A percentile compares a stretch with the other conserved stretches of the same genome.
Evolutionary conservation across 2,797 vertebrate genomes (phyloP).

Genomic region (Poeciliopsis presidionis): DNA sequence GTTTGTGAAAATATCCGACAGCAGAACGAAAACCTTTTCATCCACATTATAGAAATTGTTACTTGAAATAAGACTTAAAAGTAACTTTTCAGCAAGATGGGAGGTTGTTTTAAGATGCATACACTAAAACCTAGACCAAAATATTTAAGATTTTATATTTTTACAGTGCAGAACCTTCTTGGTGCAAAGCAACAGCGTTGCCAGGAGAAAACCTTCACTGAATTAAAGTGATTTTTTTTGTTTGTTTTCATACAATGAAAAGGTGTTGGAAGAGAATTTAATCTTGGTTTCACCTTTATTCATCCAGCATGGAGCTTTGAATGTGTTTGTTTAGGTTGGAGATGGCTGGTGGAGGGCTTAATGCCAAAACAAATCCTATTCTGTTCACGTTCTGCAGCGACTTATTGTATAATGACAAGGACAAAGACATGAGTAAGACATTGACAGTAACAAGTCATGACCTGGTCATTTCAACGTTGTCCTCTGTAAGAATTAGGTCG

Average conservation of each 20-base stretch:
- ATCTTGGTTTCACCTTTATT: background rate
- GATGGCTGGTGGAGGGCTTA: background rate
- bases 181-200: too few relatives aligned
- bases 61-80: too few relatives aligned
- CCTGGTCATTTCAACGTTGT: conserved; percentile 1
- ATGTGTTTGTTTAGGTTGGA: background rate
- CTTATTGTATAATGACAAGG: background rate
- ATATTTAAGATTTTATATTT: too few relatives aligned
- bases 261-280: background rate
- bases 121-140: too few relatives aligned
- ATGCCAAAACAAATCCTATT: background rate
- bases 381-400: background rate
- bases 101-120: too few relatives aligned
- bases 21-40: too few relatives aligned
- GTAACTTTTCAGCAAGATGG: too few relatives aligned
- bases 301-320: background rate
- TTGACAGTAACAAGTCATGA: background rate
- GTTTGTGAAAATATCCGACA: background rate
- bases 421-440: background rate
- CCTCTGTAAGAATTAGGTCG: conserved; percentile 2
- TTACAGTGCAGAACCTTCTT: too few relatives aligned
- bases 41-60: too few relatives aligned
- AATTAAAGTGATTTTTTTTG: too few relatives aligned
- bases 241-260: background rate
- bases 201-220: too few relatives aligned